phyloP scores from a whole-genome alignment of 1,140 invertebrate species.

The Drosophila grimshawi region DNA sequence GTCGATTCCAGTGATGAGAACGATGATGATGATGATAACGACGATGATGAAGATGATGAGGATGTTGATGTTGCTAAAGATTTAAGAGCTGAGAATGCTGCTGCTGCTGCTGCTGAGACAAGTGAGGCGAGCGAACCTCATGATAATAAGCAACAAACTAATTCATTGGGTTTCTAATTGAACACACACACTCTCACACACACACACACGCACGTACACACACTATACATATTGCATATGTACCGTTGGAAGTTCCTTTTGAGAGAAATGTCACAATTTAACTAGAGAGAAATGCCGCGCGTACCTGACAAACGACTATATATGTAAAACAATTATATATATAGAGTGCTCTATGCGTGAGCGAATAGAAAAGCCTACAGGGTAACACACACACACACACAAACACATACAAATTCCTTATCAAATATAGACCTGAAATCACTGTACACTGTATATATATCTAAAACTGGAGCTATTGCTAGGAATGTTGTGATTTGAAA shows the following conservation, averaged over 20 bases:
- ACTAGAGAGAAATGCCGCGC: conserved; percentile 78
- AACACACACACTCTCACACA: not conserved
- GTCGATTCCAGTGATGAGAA: conserved; percentile 75
- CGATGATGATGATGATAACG: conserved; percentile 44
- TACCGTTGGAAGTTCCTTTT: conserved; percentile 51
- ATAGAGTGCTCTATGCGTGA: conserved; percentile 47
- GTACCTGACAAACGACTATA: conserved; percentile 64
- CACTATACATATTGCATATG: conserved; percentile 6
- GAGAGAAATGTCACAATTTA: conserved; percentile 49
- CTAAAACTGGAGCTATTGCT: conserved; percentile 9
- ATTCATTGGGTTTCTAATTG: conserved; percentile 32
- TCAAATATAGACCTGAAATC: conserved; percentile 20
- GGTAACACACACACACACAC: conserved; percentile 52
- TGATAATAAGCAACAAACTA: conserved; percentile 11
- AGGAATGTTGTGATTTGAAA: conserved; percentile 18
- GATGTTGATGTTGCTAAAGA: not conserved
- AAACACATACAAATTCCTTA: conserved; percentile 51
- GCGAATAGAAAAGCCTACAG: conserved; percentile 43
- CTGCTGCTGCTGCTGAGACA: conserved; percentile 10
- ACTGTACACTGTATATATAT: conserved; percentile 23
- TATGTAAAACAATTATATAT: conserved; percentile 37
- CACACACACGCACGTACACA: conserved; percentile 2
- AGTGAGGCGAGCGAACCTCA: conserved; percentile 51
- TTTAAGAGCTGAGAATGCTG: not conserved
- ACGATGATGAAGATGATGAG: not conserved